A percentile compares a stretch with the other conserved stretches of the same genome.
phyloP scores from a whole-genome alignment of 2,797 vertebrate genomes.

The Adrianichthys oophorus region DNA sequence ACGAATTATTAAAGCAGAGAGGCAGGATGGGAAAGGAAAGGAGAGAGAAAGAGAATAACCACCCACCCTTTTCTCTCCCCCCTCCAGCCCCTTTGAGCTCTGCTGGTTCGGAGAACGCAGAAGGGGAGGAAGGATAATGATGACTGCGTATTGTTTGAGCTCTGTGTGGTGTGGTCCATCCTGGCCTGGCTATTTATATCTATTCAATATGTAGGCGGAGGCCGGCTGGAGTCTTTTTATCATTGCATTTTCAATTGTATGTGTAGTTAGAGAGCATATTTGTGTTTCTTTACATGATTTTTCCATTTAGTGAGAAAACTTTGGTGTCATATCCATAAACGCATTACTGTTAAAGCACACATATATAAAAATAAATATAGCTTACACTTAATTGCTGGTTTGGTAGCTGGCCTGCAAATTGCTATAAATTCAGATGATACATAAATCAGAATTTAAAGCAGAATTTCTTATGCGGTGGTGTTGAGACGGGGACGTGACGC shows the following conservation, averaged over 20 bases:
- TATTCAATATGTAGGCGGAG: slow-evolving; percentile 59
- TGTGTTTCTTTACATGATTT: slow-evolving; percentile 20
- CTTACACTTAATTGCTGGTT: too few relatives aligned
- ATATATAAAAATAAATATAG: too few relatives aligned
- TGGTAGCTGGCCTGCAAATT: too few relatives aligned
- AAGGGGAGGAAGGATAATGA: slow-evolving; percentile 59
- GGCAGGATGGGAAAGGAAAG: slow-evolving; percentile 69
- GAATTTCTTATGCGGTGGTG: too few relatives aligned
- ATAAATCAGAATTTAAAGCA: too few relatives aligned
- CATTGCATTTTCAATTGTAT: slow-evolving; percentile 44
- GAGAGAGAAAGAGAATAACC: slow-evolving; percentile 56
- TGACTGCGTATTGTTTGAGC: slow-evolving; percentile 71
- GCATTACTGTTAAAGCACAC: not conserved
- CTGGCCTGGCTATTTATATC: slow-evolving; percentile 71
- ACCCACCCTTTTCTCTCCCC: slow-evolving; percentile 11
- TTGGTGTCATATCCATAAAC: not conserved
- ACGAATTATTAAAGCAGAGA: slow-evolving; percentile 59
- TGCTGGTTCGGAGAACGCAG: slow-evolving; percentile 53
- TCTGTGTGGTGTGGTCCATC: slow-evolving; percentile 53
- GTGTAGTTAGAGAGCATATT: slow-evolving; percentile 27
- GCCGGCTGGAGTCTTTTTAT: slow-evolving; percentile 59
- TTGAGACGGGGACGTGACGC: too few relatives aligned
- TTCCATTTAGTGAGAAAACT: slow-evolving; percentile 10
- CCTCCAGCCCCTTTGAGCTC: slow-evolving; percentile 13
- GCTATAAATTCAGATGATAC: too few relatives aligned